Base-by-base conservation (phyloP, 2,797 vertebrate species). In the Falco peregrinus region DNA sequence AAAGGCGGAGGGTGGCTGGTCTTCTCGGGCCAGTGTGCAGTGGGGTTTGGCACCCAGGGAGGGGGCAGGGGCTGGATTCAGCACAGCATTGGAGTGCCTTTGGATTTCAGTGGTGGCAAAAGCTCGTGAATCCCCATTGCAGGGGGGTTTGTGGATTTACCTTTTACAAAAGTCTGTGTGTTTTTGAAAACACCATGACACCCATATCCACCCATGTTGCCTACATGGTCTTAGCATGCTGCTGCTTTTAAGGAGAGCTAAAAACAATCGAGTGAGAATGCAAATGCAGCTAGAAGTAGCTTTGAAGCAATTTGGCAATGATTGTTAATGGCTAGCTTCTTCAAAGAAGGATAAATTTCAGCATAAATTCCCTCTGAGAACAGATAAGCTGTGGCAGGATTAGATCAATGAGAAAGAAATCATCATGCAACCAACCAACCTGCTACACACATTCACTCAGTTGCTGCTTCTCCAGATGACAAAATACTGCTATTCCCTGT, bases 401-500 rank as follows among this genome's bases (percentile, higher is more conserved):
- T 91, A 28, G 54, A 53, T 51, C 29, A 37, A 60, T 4, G 17
- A 84, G 70, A 81, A 75, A 67, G 43, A 79, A 43, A 86, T 69
- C 10, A 35, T 39, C 0, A 0, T 60, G 56, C n/a, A 63, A 48
- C 22, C 31, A 69, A 63, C 11, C 35, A 26, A 11, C 6, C 24
- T 25, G 14, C 51, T 71, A 65, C 4, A 47, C 0, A 1, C 3
- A 1, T 83, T 71, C 31, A 11, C 5, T 76, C 1, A 0, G 21
- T 74, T 74, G 16, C 21, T 7, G 4, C 48, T 88, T 51, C 43
- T 85, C 26, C 65, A 81, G 18, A 16, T 76, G 41, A 84, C 25
- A 77, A 90, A 88, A 63, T 48, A 73, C 51, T 37, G 25, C 10
- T 76, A 9, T 76, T 73, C n/a, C 74, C 24, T 33, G 10, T 51